Evolutionary conservation across 2,797 vertebrate genomes (phyloP).

Genomic region (Xyrichtys novacula): DNA sequence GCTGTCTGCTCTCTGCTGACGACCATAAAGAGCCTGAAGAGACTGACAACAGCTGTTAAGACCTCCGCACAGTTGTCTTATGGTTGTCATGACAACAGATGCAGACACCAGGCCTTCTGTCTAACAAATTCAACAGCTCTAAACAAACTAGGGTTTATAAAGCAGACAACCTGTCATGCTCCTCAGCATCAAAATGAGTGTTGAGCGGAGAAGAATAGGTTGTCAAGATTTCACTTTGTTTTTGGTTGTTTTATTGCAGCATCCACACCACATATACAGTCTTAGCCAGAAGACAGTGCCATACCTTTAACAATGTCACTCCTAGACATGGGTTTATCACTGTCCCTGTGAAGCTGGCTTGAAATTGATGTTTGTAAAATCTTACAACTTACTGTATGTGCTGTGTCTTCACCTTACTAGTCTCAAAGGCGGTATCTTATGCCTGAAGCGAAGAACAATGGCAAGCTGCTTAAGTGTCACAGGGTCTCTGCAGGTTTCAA

Average conservation of each 20-base stretch:
- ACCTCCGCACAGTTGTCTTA: conserved; percentile 4
- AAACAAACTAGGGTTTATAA: conserved; percentile 35
- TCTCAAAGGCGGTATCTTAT: too few species aligned
- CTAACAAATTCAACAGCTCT: conserved; percentile 29
- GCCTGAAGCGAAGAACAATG: too few species aligned
- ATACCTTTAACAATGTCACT: neutral
- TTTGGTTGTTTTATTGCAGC: conserved; percentile 26
- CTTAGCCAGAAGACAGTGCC: conserved; percentile 7
- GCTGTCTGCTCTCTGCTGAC: conserved; percentile 18
- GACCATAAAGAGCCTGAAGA: conserved; percentile 33
- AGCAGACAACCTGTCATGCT: conserved; percentile 26
- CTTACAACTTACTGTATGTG: too few species aligned
- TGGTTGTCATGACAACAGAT: conserved; percentile 52
- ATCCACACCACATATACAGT: conserved; percentile 18
- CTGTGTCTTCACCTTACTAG: neutral
- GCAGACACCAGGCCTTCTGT: conserved; percentile 13
- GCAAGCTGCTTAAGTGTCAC: too few species aligned
- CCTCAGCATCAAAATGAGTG: conserved; percentile 13
- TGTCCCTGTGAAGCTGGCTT: neutral
- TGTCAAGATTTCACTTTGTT: conserved; percentile 17
- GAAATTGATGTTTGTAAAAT: neutral
- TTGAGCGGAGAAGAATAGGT: conserved; percentile 22
- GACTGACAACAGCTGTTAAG: conserved; percentile 31
- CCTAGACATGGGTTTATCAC: neutral
- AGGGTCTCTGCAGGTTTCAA: too few species aligned